Evolutionary conservation across 1,140 invertebrate genomes (phyloP).

Genomic region (Agraylea sexmaculata): DNA sequence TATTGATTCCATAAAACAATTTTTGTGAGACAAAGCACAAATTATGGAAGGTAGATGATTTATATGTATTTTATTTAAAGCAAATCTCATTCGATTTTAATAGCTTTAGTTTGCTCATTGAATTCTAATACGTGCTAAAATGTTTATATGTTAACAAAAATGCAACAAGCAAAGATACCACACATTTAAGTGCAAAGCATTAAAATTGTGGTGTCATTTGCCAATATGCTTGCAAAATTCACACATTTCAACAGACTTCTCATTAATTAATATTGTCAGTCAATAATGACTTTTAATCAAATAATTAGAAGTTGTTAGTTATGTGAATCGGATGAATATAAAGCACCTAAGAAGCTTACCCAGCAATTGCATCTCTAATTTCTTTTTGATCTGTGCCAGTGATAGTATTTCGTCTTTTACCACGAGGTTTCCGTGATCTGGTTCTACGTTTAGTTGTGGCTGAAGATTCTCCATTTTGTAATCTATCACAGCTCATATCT

Average conservation of each 20-base stretch:
- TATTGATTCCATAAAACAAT: background rate
- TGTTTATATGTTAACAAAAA: slow-evolving; percentile 16
- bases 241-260: background rate
- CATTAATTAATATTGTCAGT: too few species aligned
- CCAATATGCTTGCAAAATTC: slow-evolving; percentile 15
- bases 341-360: slow-evolving; percentile 49
- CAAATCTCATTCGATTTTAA: slow-evolving; percentile 18
- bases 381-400: slow-evolving; percentile 80
- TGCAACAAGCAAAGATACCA: slow-evolving; percentile 21
- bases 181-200: slow-evolving; percentile 21
- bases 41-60: background rate
- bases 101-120: slow-evolving; percentile 16
- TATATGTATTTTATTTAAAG: background rate
- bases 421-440: slow-evolving; percentile 59
- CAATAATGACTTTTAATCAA: background rate
- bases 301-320: background rate
- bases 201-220: slow-evolving; percentile 19
- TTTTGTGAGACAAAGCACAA: background rate
- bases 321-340: slow-evolving; percentile 12
- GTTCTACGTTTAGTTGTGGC: slow-evolving; percentile 56
- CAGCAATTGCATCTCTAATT: slow-evolving; percentile 65
- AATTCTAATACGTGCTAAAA: slow-evolving; percentile 16
- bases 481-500: slow-evolving; percentile 34
- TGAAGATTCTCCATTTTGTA: slow-evolving; percentile 33
- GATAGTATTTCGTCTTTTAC: slow-evolving; percentile 79